Percentiles rank a stretch among this genome's conserved stretches.
Conservation (phyloP, 2,888 invertebrate species). For the Eupithecia subumbrata region DNA sequence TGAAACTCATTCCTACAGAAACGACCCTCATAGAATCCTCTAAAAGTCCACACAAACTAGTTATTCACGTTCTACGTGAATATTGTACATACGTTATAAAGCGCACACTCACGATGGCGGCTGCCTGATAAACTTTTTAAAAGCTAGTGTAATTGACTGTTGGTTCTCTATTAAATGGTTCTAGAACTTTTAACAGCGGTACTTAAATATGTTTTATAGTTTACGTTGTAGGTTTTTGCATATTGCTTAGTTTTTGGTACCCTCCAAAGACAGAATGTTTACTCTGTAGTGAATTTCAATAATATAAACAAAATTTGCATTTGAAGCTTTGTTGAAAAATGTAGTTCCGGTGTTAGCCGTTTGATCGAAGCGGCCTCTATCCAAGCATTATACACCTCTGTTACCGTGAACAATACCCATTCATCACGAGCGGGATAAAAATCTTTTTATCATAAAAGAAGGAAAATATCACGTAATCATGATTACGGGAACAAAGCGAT, state of each 20-base stretch:
- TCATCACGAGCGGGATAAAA: slow-evolving; percentile 55
- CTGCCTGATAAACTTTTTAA: background rate
- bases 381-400: slow-evolving; percentile 53
- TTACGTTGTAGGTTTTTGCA: background rate
- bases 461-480: slow-evolving; percentile 54
- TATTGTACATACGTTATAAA: background rate
- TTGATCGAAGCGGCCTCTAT: slow-evolving; percentile 48
- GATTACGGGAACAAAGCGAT: slow-evolving; percentile 48
- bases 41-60: slow-evolving; percentile 9
- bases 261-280: background rate
- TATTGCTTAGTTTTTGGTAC: background rate
- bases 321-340: slow-evolving; percentile 48
- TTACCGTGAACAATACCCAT: slow-evolving; percentile 58
- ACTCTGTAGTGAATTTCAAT: background rate
- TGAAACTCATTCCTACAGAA: slow-evolving; percentile 24
- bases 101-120: background rate
- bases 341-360: slow-evolving; percentile 42
- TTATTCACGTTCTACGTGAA: background rate
- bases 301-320: background rate
- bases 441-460: slow-evolving; percentile 56
- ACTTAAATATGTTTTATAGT: background rate
- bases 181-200: background rate
- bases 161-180: background rate
- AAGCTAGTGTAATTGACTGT: background rate
- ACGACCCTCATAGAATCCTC: slow-evolving; percentile 1